Base-by-base conservation (phyloP, 2,113 vertebrate genomes). In the Leuciscus idus region DNA sequence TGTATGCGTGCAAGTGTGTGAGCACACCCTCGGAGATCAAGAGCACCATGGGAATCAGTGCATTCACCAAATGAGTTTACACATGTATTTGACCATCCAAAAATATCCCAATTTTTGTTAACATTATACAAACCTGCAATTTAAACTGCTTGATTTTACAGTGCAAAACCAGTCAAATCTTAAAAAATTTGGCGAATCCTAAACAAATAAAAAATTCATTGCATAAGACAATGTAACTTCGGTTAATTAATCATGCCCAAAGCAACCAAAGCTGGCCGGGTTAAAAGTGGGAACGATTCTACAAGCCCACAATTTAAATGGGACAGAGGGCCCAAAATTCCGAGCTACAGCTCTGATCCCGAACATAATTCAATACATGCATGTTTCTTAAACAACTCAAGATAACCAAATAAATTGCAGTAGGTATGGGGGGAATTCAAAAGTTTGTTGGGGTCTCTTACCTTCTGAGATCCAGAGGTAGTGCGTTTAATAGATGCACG, bases 391-490 rank as follows among this genome's bases (percentile, higher is more conserved):
- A 55, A 15, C n/a, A 55, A 55, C 26, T 52, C 26, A 30, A 76
- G n/a, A 28, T 28, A 30, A 76, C 48, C 43, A 48, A 28, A 15
- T 4, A 15, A 33, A 17, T 33, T 55, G 26, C 46, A 55, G 4
- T 2, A 55, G 28, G 17, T 36, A 21, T 2, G 19, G 7, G 4
- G 19, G 8, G 9, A 2, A 36, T 33, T 43, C 6, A 33, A 64
- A 57, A 57, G 79, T 7, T 46, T 28, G 61, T 30, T 2, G 88
- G 0, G 92, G 93, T 0, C 88, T 59, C 97, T 95, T 95, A 99
- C 98, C 97, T 95, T 98, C 92, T 98, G 98, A 0, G 98, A 99
- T 84, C 97, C 97, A 2, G 97, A 99, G 0, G 94, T 77, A 36
- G 95, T 93, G 77, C 93, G 93, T 90, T 94, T 94, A 84, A 95